phyloP scores from a whole-genome alignment of 1,140 invertebrate species.

The Grapholita molesta region DNA sequence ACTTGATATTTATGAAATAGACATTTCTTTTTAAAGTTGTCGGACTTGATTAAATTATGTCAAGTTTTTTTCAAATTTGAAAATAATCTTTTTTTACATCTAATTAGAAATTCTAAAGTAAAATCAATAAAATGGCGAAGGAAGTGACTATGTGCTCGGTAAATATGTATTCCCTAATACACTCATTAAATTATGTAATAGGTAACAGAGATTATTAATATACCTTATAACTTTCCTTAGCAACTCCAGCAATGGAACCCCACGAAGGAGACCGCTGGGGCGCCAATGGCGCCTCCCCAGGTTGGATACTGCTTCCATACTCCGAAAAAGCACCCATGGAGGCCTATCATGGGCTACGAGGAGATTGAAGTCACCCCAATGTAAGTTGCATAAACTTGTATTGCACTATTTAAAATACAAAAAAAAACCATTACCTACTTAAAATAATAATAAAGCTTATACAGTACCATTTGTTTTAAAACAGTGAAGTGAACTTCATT shows the following conservation, averaged over 20 bases:
- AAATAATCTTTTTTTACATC: conserved; percentile 31
- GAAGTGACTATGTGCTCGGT: conserved; percentile 72
- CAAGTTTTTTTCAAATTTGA: neutral
- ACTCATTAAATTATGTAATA: neutral
- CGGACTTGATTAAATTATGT: conserved; percentile 8
- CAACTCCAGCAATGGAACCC: conserved; percentile 81
- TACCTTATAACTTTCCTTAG: conserved; percentile 66
- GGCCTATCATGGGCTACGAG: conserved; percentile 87
- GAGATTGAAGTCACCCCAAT: conserved; percentile 84
- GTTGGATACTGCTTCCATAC: conserved; percentile 78
- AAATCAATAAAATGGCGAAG: conserved; percentile 55
- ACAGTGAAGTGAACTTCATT: too few relatives aligned
- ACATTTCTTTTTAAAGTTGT: conserved; percentile 17
- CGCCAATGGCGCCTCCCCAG: conserved; percentile 59
- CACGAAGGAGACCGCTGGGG: conserved; percentile 62
- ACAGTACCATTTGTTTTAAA: too few relatives aligned
- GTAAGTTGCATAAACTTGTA: conserved; percentile 60
- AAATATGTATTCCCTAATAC: conserved; percentile 22
- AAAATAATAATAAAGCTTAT: too few relatives aligned
- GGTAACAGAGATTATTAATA: neutral
- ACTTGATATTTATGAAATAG: neutral
- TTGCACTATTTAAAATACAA: conserved; percentile 4
- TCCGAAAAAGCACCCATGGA: conserved; percentile 84
- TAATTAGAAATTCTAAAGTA: conserved; percentile 4
- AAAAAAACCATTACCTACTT: neutral